phyloP scores from a whole-genome alignment of 2,113 vertebrate genomes.

The Plecturocebus donacophilus region DNA sequence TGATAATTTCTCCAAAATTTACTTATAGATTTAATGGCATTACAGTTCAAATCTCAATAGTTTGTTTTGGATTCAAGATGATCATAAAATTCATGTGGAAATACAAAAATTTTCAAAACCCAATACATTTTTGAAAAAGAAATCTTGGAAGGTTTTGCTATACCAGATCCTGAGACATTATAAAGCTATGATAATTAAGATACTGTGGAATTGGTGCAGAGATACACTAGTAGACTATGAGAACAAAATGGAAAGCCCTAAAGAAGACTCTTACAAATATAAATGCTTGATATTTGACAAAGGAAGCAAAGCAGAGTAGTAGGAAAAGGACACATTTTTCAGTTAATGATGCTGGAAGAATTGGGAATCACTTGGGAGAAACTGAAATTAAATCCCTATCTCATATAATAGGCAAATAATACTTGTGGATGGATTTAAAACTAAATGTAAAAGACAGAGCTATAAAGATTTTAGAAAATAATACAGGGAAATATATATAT shows the following conservation, averaged over 20 bases:
- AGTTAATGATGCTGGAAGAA: background rate
- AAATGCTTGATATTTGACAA: background rate
- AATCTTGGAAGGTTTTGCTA: background rate
- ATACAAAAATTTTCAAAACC: background rate
- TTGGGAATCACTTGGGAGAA: background rate
- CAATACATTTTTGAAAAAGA: conserved; percentile 3
- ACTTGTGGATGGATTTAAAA: background rate
- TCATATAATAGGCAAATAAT: background rate
- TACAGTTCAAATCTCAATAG: background rate
- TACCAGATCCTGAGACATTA: background rate
- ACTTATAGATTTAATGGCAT: background rate
- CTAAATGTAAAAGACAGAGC: conserved; percentile 7
- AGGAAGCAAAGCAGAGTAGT: background rate
- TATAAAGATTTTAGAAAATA: conserved; percentile 11
- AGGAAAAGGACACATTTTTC: background rate
- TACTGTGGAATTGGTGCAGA: background rate
- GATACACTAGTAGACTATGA: background rate
- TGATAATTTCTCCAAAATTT: background rate
- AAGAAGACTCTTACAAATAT: background rate
- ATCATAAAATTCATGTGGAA: background rate
- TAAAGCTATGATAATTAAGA: background rate
- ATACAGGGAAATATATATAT: background rate
- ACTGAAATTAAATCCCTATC: background rate
- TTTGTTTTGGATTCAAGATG: background rate
- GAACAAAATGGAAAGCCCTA: background rate